Base-by-base conservation (phyloP, 23 tunicate genomes). In the Botrylloides violaceus region DNA sequence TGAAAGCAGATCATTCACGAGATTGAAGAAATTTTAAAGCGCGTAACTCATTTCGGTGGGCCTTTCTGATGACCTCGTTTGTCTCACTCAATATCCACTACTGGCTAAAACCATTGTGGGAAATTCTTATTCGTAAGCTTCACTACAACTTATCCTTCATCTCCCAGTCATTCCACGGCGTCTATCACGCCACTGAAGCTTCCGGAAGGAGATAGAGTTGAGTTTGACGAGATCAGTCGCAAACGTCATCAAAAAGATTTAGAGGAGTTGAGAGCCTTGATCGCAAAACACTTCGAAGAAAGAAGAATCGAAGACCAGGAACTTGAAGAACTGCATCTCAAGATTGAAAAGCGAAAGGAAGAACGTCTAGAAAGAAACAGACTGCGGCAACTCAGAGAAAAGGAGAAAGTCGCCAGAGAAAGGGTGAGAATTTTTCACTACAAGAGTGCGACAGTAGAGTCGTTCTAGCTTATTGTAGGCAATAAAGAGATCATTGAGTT, bases 161-260 rank as follows among this genome's bases (percentile, higher is more conserved):
- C n/a, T n/a, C n/a, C 48, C 75, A 83, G 97, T 19, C 79, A 84
- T 55, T 90, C 97, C 6, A 47, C 79, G 21, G 68, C 97, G 3
- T 72, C 76, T 58, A 77, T 90, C 47, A 61, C 82, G 58, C 81
- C 96, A 31, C 96, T 86, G 58, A 79, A 76, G 79, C 78, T 90
- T 38, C 97, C 97, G 12, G 97, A 83, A 12, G 88, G 96, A 31
- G 95, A 87, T 36, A 43, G 62, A 27, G 97, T 90, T 12, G 97
- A 90, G 66, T 78, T 90, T 48, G 90, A 90, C 33, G 97, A 83
- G 64, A 83, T 90, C 47, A 72, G 81, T 57, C 81, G 85, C 4
- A 90, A 90, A 66, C 72, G 97, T 79, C 76, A 76, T 75, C 92
- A 90, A 36, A 90, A 90, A 61, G 97, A 90, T 83, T 30, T 83